Base-by-base conservation (phyloP, 2,113 vertebrate species). In the Poeciliopsis retropinna region DNA sequence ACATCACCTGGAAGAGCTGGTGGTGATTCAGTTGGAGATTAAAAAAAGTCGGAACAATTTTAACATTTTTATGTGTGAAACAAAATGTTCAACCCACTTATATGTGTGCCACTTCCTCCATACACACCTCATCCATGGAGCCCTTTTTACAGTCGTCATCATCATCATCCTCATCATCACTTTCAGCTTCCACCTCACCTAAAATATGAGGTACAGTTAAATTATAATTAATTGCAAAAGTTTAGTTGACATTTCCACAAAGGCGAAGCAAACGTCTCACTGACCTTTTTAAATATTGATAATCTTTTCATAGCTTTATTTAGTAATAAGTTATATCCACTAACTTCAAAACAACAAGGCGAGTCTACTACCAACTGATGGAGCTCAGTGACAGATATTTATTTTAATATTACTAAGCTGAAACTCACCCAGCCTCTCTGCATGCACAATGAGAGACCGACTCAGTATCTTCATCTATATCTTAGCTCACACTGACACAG, bases 111-210 rank as follows among this genome's bases (percentile, higher is more conserved):
- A 28, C 10, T 60, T 63, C 4, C 1, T 0, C 62, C 14, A 64
- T 61, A 72, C 95, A 73, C 85, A 99, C 98, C 95, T 99, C 98
- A 75, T 99, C 98, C 95, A 97, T 97, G 3, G 95, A 98, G 63
- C 97, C 97, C 83, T 99, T 99, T 91, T 99, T 99, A 94, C 96
- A 96, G 64, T 95, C 94, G 10, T 99, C 97, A 31, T 99, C 97
- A 2, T 99, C 97, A 0, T 99, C 96, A 0, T 99, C 97, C 3
- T 96, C 96, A 2, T 99, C 97, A 0, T 99, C 98, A 2, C 97
- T 99, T 62, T 99, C 97, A 0, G 96, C 96, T 5, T 99, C 98
- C 57, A 96, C 96, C 82, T 99, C 97, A 44, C 96, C 98, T 99
- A 90, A 62, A 89, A 89, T 64, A 71, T 1, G 5, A 65, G 28